Evolutionary conservation across 2,113 vertebrate species (phyloP), one percentile per base, ranked within the genome.

Genomic region (Scophthalmus maximus): DNA sequence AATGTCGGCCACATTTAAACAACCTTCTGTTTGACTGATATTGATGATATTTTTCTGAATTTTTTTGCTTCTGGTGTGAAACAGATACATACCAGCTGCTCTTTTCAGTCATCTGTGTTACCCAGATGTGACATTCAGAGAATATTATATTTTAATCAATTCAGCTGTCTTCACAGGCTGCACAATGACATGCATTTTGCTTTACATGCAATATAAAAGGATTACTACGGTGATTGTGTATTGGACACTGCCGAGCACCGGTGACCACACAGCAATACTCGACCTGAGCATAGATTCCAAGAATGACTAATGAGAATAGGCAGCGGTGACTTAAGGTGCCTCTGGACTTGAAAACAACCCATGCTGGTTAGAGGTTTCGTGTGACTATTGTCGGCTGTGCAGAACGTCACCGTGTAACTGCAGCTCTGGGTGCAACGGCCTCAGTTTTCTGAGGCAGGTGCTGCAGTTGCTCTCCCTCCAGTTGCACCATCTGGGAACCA

Each of bases 81-180:
- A n/a, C n/a, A n/a, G n/a, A n/a, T n/a, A n/a, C n/a, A n/a, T n/a
- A n/a, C n/a, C n/a, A n/a, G n/a, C n/a, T n/a, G n/a, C n/a, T n/a
- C n/a, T n/a, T n/a, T n/a, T n/a, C n/a, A n/a, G n/a, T n/a, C n/a
- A n/a, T n/a, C n/a, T n/a, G n/a, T n/a, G n/a, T n/a, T n/a, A n/a
- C n/a, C n/a, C n/a, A n/a, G n/a, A n/a, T n/a, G 5, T 5, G 17
- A 40, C 36, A 15, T 17, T 15, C 6, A 58, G 20, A 62, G 46
- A 27, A 0, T 3, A 27, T 29, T 63, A 29, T 59, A 29, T 59
- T 73, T 68, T 32, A 50, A 65, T 68, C 46, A 59, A 60, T 50
- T 27, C 46, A 34, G 9, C n/a, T n/a, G n/a, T 36, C 9, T 14
- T 36, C 11, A 36, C 10, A 36, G 34, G 2, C 34, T 36, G 34